phyloP scores from a whole-genome alignment of 2,113 vertebrate genomes.

The Perccottus glenii region DNA sequence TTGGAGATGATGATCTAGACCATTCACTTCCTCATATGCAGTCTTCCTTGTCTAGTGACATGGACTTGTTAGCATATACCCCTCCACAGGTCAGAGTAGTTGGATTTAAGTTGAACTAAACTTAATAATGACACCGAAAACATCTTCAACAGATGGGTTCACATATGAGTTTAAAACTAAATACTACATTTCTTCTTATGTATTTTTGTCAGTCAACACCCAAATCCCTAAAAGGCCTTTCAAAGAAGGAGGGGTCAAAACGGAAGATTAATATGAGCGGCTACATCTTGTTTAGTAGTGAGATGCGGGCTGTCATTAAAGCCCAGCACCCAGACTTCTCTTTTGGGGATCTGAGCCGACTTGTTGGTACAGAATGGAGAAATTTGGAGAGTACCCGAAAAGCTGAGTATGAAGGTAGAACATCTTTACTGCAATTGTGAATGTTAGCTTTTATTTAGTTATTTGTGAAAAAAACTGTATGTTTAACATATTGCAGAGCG shows the following conservation, averaged over 20 bases:
- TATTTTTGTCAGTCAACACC: constrained; percentile 87
- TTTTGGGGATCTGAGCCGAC: constrained; percentile 96
- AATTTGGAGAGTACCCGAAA: constrained; percentile 95
- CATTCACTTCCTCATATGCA: constrained; percentile 89
- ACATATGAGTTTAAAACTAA: constrained; percentile 3
- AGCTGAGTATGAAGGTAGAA: constrained; percentile 96
- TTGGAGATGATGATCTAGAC: constrained; percentile 93
- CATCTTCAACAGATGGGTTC: background rate
- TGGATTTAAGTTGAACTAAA: background rate
- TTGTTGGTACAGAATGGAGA: constrained; percentile 98
- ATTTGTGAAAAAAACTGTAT: background rate
- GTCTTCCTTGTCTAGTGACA: constrained; percentile 86
- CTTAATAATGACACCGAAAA: background rate
- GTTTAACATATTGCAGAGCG: constrained; percentile 85
- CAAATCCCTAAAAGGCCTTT: constrained; percentile 92
- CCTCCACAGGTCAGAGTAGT: constrained; percentile 86
- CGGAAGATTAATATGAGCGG: constrained; percentile 99
- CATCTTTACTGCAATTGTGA: constrained; percentile 1
- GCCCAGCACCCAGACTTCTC: constrained; percentile 98
- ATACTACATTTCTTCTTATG: constrained; percentile 19
- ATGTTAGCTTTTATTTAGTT: background rate
- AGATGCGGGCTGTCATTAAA: constrained; percentile 99
- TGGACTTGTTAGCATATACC: constrained; percentile 94
- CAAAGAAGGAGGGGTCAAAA: constrained; percentile 97
- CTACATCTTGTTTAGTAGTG: constrained; percentile 99